phyloP scores from a whole-genome alignment of 2,797 vertebrate genomes.

The Leptodactylus fallax region DNA sequence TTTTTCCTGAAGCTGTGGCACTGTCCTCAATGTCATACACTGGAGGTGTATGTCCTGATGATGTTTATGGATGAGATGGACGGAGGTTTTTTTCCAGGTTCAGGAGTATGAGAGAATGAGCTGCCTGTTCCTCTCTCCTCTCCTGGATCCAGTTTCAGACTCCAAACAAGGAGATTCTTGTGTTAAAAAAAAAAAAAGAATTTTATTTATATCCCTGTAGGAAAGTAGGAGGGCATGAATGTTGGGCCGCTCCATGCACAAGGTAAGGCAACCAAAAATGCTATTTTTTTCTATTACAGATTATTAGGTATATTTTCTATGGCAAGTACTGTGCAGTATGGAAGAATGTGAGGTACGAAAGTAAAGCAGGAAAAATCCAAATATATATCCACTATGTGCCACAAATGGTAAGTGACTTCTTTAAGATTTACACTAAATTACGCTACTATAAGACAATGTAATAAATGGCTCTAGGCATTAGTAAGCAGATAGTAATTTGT shows the following conservation, averaged over 20 bases:
- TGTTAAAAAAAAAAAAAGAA: slow-evolving; percentile 47
- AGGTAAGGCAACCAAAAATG: slow-evolving; percentile 40
- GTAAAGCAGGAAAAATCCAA: neutral
- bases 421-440: neutral
- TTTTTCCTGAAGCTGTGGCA: neutral
- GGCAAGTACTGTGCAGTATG: neutral
- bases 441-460: neutral
- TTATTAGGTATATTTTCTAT: slow-evolving; percentile 6
- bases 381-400: neutral
- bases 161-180: slow-evolving; percentile 62
- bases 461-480: neutral
- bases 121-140: slow-evolving; percentile 57
- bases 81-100: slow-evolving; percentile 21
- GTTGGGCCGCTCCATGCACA: slow-evolving; percentile 46
- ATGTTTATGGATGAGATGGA: slow-evolving; percentile 55
- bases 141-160: slow-evolving; percentile 27
- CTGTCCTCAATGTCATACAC: neutral
- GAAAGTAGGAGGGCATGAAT: slow-evolving; percentile 64
- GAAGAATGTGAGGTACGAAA: neutral
- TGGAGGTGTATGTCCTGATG: slow-evolving; percentile 26
- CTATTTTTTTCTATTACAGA: neutral
- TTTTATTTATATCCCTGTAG: slow-evolving; percentile 63
- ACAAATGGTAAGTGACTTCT: slow-evolving; percentile 24
- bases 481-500: neutral
- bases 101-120: slow-evolving; percentile 58